These are phyloP conservation scores for Chanos chanos DNA, from an alignment of 2,797 vertebrate genomes.

Conservation along the genomic window DNA sequence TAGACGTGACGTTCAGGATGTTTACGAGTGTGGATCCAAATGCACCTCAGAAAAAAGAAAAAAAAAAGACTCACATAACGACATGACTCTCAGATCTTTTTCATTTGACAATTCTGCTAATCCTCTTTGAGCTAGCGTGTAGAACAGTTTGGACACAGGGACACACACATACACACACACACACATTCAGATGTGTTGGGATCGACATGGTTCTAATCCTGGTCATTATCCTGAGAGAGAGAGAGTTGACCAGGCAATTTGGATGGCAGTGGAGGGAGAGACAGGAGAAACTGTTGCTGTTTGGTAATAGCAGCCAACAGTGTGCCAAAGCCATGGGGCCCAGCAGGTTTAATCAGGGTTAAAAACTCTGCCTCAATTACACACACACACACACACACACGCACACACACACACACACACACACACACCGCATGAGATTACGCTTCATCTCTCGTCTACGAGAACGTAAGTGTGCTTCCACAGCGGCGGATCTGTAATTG, in stretches of 20 bases:
- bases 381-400: conserved; percentile 38
- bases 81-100: no score
- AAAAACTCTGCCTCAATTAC: conserved; percentile 53
- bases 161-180: no score
- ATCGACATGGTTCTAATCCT: no score
- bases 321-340: conserved; percentile 53
- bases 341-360: conserved; percentile 55
- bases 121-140: no score
- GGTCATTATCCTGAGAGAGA: no score
- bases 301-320: conserved; percentile 46
- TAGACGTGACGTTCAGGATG: no score
- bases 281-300: conserved; percentile 34
- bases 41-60: no score
- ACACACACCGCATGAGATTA: conserved; percentile 34
- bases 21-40: background rate
- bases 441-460: conserved; percentile 37
- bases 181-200: no score
- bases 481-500: conserved; percentile 44
- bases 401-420: conserved; percentile 31
- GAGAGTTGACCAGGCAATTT: conserved; percentile 22
- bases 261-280: conserved; percentile 32
- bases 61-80: no score
- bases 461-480: conserved; percentile 33
- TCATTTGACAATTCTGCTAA: no score
- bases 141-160: no score